A percentile compares a stretch with the other conserved stretches of the same genome.
phyloP scores from a whole-genome alignment of 1,140 invertebrate species.

The Drosophila sp. region DNA sequence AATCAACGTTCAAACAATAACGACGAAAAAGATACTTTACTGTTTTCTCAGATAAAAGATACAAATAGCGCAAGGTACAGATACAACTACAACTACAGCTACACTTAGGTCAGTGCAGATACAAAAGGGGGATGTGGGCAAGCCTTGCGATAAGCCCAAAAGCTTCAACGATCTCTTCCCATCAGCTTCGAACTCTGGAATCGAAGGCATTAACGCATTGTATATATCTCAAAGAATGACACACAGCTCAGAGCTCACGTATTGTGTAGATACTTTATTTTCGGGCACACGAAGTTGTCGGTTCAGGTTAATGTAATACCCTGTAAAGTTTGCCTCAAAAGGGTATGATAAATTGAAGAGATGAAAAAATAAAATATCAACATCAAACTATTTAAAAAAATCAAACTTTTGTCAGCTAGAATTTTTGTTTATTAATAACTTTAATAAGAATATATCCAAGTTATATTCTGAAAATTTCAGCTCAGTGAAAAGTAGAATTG shows the following conservation, averaged over 20 bases:
- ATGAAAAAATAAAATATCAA: not conserved
- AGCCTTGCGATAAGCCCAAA: slow-evolving; percentile 15
- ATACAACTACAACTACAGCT: slow-evolving; percentile 39
- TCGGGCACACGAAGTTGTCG: slow-evolving; percentile 33
- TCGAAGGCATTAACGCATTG: slow-evolving; percentile 1
- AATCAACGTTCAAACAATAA: slow-evolving; percentile 77
- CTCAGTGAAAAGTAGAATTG: too few species aligned
- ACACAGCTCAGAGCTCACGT: slow-evolving; percentile 41
- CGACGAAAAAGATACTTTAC: slow-evolving; percentile 53
- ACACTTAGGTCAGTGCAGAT: not conserved
- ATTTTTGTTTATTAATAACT: too few species aligned
- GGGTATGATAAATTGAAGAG: not conserved
- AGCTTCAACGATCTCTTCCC: not conserved
- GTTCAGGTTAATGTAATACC: slow-evolving; percentile 17
- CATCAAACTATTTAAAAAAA: too few species aligned
- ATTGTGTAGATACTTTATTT: slow-evolving; percentile 11
- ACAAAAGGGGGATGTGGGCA: not conserved
- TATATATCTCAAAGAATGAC: slow-evolving; percentile 13
- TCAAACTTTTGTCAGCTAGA: too few species aligned
- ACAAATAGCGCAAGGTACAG: slow-evolving; percentile 61
- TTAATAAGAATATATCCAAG: too few species aligned
- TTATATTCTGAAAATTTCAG: too few species aligned
- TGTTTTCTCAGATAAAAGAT: slow-evolving; percentile 72
- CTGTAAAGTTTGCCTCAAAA: slow-evolving; percentile 1
- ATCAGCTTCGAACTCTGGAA: not conserved